Percentiles rank a stretch among this genome's conserved stretches.
Evolutionary conservation across 2,888 invertebrate species (phyloP).

Genomic region (Hirtodrosophila duncani): DNA sequence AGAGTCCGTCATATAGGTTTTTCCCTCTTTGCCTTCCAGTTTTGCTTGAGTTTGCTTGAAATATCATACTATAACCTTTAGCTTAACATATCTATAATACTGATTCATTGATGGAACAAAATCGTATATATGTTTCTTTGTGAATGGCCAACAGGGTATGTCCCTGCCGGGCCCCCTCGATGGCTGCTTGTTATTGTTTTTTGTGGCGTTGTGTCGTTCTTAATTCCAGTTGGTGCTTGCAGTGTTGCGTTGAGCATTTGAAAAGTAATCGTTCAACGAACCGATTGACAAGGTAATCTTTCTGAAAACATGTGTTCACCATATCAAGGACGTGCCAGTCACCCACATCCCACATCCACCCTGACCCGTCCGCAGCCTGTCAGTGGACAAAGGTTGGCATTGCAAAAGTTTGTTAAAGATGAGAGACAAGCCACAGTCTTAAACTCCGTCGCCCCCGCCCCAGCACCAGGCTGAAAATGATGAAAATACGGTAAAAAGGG

Average conservation of each 20-base stretch:
- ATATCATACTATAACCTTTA: too few species aligned
- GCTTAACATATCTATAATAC: too few species aligned
- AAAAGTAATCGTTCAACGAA: constrained; percentile 70
- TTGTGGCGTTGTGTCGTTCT: background rate
- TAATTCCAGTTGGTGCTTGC: constrained; percentile 33
- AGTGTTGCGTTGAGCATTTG: constrained; percentile 49
- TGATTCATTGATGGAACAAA: too few species aligned
- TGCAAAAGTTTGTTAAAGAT: constrained; percentile 43
- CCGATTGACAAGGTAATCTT: constrained; percentile 73
- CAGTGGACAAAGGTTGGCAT: constrained; percentile 42
- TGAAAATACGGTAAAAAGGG: constrained; percentile 22
- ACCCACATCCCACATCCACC: constrained; percentile 2
- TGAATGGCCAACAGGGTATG: too few species aligned
- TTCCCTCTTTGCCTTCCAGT: too few species aligned
- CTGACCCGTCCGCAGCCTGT: constrained; percentile 2
- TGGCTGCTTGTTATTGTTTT: constrained; percentile 6
- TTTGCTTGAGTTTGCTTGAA: too few species aligned
- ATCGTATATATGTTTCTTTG: too few species aligned
- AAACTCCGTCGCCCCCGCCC: constrained; percentile 9
- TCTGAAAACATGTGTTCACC: constrained; percentile 65
- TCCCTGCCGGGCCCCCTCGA: too few species aligned
- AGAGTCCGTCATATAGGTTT: too few species aligned
- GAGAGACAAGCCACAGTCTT: too few species aligned
- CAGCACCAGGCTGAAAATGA: constrained; percentile 25
- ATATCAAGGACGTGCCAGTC: constrained; percentile 56